These are phyloP conservation scores for Amazona finschi DNA, from an alignment of 2,797 vertebrate species.

Conservation along the genomic window DNA sequence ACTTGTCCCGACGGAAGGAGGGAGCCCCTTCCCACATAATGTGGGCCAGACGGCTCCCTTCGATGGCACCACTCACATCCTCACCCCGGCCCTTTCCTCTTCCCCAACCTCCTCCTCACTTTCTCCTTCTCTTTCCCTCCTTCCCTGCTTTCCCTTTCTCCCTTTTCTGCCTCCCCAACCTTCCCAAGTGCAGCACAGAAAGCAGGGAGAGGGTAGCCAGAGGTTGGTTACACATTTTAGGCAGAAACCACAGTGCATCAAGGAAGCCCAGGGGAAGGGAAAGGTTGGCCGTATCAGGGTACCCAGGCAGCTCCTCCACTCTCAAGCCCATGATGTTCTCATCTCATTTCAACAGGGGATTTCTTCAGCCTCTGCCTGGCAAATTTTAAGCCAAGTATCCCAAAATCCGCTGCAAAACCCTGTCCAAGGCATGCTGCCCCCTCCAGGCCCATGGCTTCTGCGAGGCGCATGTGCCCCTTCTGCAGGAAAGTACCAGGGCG, in stretches of 20 bases:
- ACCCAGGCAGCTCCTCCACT: neutral
- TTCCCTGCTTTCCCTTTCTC: neutral
- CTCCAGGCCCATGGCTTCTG: neutral
- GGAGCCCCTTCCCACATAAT: rapidly evolving
- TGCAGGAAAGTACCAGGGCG: rapidly evolving
- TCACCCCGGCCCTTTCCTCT: neutral
- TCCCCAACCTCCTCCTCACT: neutral
- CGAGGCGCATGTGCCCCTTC: neutral
- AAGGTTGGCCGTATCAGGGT: rapidly evolving
- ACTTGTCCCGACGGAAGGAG: neutral
- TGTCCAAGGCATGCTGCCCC: neutral
- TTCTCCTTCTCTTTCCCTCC: neutral
- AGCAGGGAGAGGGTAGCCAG: neutral
- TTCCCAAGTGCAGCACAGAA: neutral
- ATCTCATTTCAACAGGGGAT: neutral
- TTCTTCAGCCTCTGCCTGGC: neutral
- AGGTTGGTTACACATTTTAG: neutral
- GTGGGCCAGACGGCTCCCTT: rapidly evolving
- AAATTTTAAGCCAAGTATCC: neutral
- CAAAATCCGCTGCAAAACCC: neutral
- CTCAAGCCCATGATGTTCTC: neutral
- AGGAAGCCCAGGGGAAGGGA: neutral
- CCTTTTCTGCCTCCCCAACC: rapidly evolving
- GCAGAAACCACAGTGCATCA: neutral
- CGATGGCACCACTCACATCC: neutral